Evolutionary conservation across 2,888 invertebrate species (phyloP).

Genomic region (Leptinotarsa tumamoca): DNA sequence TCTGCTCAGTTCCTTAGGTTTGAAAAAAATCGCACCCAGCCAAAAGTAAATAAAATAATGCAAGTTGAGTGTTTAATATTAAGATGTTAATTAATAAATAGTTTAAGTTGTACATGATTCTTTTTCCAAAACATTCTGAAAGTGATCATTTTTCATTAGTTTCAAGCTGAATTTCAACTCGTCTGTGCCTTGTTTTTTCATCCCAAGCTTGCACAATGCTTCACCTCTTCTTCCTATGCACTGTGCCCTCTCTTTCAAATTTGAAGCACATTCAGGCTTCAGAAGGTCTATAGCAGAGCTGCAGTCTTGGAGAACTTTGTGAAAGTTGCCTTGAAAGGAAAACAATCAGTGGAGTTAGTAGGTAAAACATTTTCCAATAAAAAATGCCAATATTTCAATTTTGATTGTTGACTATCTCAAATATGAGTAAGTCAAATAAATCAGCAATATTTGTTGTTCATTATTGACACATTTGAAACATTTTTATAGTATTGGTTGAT

Average conservation of each 20-base stretch:
- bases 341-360: neutral
- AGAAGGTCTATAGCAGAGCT: constrained; percentile 80
- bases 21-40: constrained; percentile 56
- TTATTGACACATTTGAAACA: no score
- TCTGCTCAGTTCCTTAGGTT: constrained; percentile 71
- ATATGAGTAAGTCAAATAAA: no score
- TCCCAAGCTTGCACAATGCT: constrained; percentile 78
- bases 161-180: constrained; percentile 82
- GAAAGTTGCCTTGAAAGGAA: constrained; percentile 72
- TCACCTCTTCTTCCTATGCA: constrained; percentile 82
- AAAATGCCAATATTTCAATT: neutral
- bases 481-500: no score
- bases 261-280: constrained; percentile 78
- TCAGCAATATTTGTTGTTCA: no score
- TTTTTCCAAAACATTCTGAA: constrained; percentile 64
- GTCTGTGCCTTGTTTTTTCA: constrained; percentile 76
- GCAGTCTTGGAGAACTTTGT: constrained; percentile 71
- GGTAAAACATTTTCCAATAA: neutral
- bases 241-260: constrained; percentile 77
- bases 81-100: constrained; percentile 14
- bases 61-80: neutral
- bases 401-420: no score
- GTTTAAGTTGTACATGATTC: constrained; percentile 11
- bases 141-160: constrained; percentile 72
- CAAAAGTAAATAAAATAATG: neutral